Evolutionary conservation across 2,113 vertebrate genomes (phyloP), one percentile per base, ranked within the genome.

Genomic region (Micronycteris hirsuta): DNA sequence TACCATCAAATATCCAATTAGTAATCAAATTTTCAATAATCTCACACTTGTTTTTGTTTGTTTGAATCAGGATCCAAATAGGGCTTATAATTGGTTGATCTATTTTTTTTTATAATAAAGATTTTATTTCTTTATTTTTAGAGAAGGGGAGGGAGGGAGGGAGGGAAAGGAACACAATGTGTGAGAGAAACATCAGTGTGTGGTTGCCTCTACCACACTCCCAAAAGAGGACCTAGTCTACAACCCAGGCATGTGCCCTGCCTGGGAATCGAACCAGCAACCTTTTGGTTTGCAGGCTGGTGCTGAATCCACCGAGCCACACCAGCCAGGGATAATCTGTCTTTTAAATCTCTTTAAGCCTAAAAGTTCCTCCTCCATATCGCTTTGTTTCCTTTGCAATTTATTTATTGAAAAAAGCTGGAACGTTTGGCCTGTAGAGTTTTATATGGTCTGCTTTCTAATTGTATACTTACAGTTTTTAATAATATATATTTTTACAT

Each of bases 21-120:
- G 12, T 73, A 73, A 84, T 84, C 41, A 81, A 49, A 92, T 52
- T 95, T 92, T 45, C n/a, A 86, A 54, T 89, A 36, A 81, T 86
- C 58, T 80, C 65, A 76, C 61, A 56, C 85, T 58, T 49, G 41
- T 49, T 76, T 74, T 70, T 89, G 33, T 74, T 70, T 89, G 33
- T 63, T 83, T 86, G 22, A 76, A 56, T 49, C 22, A 45, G 38
- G 16, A 93, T 92, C 15, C 45, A 81, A 63, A 70, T 17, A 74
- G 41, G 77, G 22, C 31, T 49, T 73, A 56, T 41, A n/a, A 70
- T 61, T 91, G 15, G n/a, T 49, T 91, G 45, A 52, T 54, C 33
- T 86, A 7, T 67, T 17, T 68, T 68, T 68, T 63, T 63, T 61
- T 61, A 4, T 31, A 61, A 61, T 31, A 63, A 63, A 63, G 26